Evolutionary conservation across 2,888 invertebrate genomes (phyloP), one percentile per base, ranked within the genome.

Genomic region (Amorpha juglandis): DNA sequence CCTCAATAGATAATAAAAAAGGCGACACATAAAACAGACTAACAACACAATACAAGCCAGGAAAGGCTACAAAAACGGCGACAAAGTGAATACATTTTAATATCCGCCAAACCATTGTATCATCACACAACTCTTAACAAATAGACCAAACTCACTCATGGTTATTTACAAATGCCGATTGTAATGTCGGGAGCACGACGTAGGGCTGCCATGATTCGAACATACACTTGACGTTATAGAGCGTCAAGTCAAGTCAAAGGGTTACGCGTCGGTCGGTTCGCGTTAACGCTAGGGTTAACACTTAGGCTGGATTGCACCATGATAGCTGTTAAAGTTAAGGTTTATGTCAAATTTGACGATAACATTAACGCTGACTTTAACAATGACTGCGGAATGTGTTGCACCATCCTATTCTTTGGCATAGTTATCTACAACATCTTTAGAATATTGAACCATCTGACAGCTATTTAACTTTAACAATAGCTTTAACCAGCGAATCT

Each of bases 241-340:
- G 71, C 71, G 68, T 73, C 73, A 70, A 77, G 76, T 70, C 63
- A 70, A 67, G 65, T 62, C 65, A 51, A 55, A 53, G 62, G 74
- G 74, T 68, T 70, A 70, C 73, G 77, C 72, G 71, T 74, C 70
- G 69, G 51, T 51, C 51, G 12, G 55, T 14, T 63, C 38, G 7
- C 50, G 50, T 50, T 14, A 12, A 7, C 55, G 27, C 16, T 58
- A 58, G 64, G 64, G 64, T 38, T 50, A 33, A 35, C 19, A 50
- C 3, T 7, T 11, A 12, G n/a, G n/a, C n/a, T n/a, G n/a, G n/a
- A n/a, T n/a, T n/a, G n/a, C n/a, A n/a, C n/a, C n/a, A n/a, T n/a
- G n/a, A n/a, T n/a, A n/a, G n/a, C n/a, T n/a, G n/a, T n/a, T n/a
- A n/a, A n/a, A n/a, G n/a, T n/a, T n/a, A n/a, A n/a, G n/a, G n/a